Evolutionary conservation across 1,140 invertebrate species (phyloP).

Genomic region (Pseudobourletiella spinata): DNA sequence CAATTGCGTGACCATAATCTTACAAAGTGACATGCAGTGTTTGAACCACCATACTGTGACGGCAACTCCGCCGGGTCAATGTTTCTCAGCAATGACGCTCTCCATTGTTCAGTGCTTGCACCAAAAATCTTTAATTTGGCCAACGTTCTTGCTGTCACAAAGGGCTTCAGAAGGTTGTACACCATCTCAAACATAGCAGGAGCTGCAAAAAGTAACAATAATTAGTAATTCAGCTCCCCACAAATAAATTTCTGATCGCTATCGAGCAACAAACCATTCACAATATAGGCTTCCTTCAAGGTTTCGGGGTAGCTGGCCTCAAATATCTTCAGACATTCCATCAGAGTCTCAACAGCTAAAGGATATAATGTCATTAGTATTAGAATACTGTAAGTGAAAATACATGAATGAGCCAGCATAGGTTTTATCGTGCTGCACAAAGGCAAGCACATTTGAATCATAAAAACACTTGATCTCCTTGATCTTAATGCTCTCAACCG

Average conservation of each 20-base stretch:
- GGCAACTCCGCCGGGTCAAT: slow-evolving; percentile 66
- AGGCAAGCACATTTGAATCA: too few relatives aligned
- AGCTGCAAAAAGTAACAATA: slow-evolving; percentile 46
- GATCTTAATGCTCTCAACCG: too few relatives aligned
- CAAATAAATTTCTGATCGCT: background rate
- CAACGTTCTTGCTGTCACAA: slow-evolving; percentile 78
- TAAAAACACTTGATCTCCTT: too few relatives aligned
- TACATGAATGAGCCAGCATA: too few relatives aligned
- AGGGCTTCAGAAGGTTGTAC: slow-evolving; percentile 74
- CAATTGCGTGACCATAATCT: too few relatives aligned
- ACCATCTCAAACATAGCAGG: slow-evolving; percentile 79
- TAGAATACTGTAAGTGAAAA: background rate
- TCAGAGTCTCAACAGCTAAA: slow-evolving; percentile 13
- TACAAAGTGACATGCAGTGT: background rate
- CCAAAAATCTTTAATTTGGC: slow-evolving; percentile 82
- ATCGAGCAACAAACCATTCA: slow-evolving; percentile 16
- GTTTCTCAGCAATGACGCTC: slow-evolving; percentile 54
- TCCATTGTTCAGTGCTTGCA: slow-evolving; percentile 64
- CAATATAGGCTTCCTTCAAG: slow-evolving; percentile 14
- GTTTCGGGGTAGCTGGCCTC: slow-evolving; percentile 29
- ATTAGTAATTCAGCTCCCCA: background rate
- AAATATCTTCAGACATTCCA: slow-evolving; percentile 14
- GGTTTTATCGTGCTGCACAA: too few relatives aligned
- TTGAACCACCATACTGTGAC: slow-evolving; percentile 64
- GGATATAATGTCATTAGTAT: background rate